These are phyloP conservation scores for Pseudorhombus dupliciocellatus DNA, from an alignment of 2,113 vertebrate genomes.

Conservation along the genomic window DNA sequence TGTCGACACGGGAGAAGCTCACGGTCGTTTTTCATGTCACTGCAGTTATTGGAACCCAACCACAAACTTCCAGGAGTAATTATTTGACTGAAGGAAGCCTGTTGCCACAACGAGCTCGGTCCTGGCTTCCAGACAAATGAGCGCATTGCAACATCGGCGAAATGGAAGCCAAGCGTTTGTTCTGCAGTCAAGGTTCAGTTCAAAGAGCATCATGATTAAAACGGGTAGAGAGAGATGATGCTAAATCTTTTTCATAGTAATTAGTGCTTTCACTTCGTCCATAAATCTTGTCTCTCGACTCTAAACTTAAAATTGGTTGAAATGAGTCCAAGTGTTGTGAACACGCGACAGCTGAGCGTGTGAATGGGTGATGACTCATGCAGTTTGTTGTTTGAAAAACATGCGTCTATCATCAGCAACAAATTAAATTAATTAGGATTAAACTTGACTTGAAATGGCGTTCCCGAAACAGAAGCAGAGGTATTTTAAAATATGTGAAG, in stretches of 20 bases:
- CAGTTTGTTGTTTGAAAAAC: neutral
- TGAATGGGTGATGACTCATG: neutral
- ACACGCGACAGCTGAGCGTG: neutral
- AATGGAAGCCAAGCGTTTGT: constrained; percentile 24
- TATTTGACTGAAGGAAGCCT: constrained; percentile 20
- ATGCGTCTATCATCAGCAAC: neutral
- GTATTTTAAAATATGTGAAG: neutral
- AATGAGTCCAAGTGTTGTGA: neutral
- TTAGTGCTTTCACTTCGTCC: neutral
- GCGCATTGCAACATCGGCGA: constrained; percentile 29
- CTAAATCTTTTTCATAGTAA: neutral
- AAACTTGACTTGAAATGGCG: too few relatives aligned
- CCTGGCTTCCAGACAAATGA: constrained; percentile 47
- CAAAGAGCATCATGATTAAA: constrained; percentile 16
- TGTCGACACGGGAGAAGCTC: constrained; percentile 12
- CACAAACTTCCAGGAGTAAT: constrained; percentile 50
- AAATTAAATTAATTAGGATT: neutral
- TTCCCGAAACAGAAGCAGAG: neutral
- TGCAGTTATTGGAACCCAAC: constrained; percentile 19
- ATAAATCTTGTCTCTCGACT: neutral
- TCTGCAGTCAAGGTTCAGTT: constrained; percentile 34
- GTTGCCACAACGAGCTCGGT: constrained; percentile 45
- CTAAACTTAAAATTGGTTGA: neutral
- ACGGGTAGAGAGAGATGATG: neutral
- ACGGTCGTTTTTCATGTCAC: constrained; percentile 26